Evolutionary conservation across 2,888 invertebrate genomes (phyloP).

Genomic region (Hedychridium roseum): DNA sequence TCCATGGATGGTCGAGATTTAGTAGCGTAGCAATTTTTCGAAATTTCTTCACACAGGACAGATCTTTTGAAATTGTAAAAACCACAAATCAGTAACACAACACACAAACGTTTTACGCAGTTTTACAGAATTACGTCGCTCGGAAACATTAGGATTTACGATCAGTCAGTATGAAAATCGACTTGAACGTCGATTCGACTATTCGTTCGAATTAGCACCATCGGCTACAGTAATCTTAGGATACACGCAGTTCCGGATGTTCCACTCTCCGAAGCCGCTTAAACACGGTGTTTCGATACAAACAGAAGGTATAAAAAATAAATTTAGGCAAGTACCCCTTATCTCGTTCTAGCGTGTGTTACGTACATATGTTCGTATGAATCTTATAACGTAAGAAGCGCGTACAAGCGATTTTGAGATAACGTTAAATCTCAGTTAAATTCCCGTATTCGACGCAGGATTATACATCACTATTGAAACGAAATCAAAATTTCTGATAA

Average conservation of each 20-base stretch:
- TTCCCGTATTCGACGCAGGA: conserved; percentile 1
- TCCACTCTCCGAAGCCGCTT: conserved; percentile 16
- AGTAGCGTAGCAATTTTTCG: not conserved
- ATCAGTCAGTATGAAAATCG: conserved; percentile 13
- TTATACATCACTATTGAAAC: conserved; percentile 4
- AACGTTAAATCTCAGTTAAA: conserved; percentile 4
- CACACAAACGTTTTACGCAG: not conserved
- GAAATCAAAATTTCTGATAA: not conserved
- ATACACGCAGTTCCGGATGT: conserved; percentile 13
- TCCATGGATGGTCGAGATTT: not conserved
- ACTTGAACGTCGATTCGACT: conserved; percentile 12
- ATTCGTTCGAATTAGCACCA: conserved; percentile 33
- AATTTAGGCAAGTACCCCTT: conserved; percentile 36
- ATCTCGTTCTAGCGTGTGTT: conserved; percentile 17
- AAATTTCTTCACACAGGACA: not conserved
- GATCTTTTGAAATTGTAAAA: not conserved
- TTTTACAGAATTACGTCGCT: not conserved
- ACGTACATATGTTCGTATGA: too few relatives aligned
- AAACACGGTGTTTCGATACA: conserved; percentile 21
- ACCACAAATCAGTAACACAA: not conserved
- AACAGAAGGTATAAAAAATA: conserved; percentile 45
- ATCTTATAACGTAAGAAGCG: too few relatives aligned
- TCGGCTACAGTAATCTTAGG: conserved; percentile 22
- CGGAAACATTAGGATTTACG: not conserved
- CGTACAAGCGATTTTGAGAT: too few relatives aligned